These are phyloP conservation scores for Dryococelus australis DNA, from an alignment of 2,888 invertebrate genomes.

Conservation along the genomic window DNA sequence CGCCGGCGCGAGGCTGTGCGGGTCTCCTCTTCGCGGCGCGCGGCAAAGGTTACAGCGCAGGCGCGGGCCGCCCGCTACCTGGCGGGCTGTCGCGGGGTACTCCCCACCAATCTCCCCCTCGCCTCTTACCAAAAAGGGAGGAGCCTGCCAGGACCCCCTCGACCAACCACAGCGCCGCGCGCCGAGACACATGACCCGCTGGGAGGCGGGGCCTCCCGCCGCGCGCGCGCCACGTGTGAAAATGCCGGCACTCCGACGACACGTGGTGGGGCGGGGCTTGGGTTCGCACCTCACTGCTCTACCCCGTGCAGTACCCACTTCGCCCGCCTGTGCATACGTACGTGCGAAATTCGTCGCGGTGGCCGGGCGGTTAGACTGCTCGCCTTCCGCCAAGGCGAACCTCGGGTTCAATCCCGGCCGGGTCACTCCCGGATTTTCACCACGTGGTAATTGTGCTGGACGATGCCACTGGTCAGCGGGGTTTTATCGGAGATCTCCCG, in stretches of 20 bases:
- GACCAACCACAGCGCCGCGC: conserved; percentile 16
- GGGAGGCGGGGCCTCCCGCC: not conserved
- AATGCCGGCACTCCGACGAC: not conserved
- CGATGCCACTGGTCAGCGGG: too few relatives aligned
- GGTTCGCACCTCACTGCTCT: not conserved
- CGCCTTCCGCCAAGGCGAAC: too few relatives aligned
- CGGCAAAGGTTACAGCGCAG: conserved; percentile 2
- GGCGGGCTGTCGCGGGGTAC: not conserved
- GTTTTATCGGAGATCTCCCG: too few relatives aligned
- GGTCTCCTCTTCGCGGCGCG: not conserved
- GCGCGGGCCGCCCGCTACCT: conserved; percentile 18
- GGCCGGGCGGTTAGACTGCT: too few relatives aligned
- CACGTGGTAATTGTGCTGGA: too few relatives aligned
- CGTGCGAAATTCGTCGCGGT: too few relatives aligned
- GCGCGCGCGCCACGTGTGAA: not conserved
- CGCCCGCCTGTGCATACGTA: too few relatives aligned
- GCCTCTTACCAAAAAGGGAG: not conserved
- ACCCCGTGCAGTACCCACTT: too few relatives aligned
- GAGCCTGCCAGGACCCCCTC: not conserved
- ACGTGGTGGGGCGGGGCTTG: not conserved
- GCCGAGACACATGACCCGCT: not conserved
- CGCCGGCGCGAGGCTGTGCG: not conserved
- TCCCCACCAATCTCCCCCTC: too few relatives aligned
- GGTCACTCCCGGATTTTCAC: too few relatives aligned
- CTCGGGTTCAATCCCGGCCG: too few relatives aligned